A percentile compares a stretch with the other conserved stretches of the same genome.
Evolutionary conservation across 2,888 invertebrate genomes (phyloP).

Genomic region (Bhutanitis thaidina): DNA sequence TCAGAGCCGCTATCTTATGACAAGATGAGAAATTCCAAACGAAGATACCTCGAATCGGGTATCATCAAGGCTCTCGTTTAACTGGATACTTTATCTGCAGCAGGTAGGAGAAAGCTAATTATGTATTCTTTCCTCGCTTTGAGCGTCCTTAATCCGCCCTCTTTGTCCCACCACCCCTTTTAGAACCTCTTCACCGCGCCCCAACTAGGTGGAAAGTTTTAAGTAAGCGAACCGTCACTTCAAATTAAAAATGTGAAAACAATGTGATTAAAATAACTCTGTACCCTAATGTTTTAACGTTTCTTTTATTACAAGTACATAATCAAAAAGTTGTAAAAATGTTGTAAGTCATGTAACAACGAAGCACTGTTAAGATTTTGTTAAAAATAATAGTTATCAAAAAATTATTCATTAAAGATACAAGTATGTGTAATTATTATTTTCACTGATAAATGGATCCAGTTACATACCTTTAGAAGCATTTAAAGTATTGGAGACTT

Average conservation of each 20-base stretch:
- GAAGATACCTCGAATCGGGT: conserved; percentile 22
- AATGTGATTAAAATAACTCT: background rate
- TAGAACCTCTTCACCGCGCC: conserved; percentile 45
- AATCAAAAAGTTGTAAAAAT: background rate
- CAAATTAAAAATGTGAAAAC: conserved; percentile 27
- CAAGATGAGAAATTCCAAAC: conserved; percentile 33
- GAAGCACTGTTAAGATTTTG: no score
- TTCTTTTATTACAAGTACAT: background rate
- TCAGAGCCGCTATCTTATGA: conserved; percentile 35
- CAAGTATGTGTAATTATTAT: no score
- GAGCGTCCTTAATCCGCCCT: conserved; percentile 74
- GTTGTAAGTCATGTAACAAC: background rate
- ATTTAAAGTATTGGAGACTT: no score
- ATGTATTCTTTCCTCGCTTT: conserved; percentile 79
- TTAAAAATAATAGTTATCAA: no score
- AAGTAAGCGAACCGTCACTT: conserved; percentile 45
- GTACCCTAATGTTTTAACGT: background rate
- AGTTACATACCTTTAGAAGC: no score
- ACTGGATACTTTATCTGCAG: conserved; percentile 69
- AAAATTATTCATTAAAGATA: no score
- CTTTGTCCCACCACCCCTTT: conserved; percentile 44
- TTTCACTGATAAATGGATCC: no score
- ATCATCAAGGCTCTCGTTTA: conserved; percentile 30
- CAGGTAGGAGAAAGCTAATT: conserved; percentile 76
- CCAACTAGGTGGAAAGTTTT: conserved; percentile 76